These are phyloP conservation scores for Tenebrio molitor DNA, from an alignment of 1,140 invertebrate species.

Conservation along the genomic window DNA sequence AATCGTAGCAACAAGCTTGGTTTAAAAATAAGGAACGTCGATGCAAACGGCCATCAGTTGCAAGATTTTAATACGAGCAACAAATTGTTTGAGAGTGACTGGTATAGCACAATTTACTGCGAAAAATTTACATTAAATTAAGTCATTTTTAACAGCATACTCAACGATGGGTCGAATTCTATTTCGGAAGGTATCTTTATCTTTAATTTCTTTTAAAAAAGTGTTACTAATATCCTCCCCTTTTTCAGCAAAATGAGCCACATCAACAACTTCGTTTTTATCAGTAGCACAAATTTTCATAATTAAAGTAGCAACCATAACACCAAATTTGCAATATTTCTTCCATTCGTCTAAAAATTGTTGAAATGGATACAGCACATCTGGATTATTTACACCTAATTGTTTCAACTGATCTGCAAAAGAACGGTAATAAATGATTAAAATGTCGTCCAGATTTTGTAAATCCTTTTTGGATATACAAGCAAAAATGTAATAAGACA, in stretches of 20 bases:
- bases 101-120: too few relatives aligned
- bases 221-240: neutral
- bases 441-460: conserved; percentile 65
- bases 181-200: neutral
- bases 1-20: too few relatives aligned
- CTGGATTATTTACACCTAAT: conserved; percentile 64
- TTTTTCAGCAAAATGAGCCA: neutral
- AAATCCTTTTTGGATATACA: conserved; percentile 68
- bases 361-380: conserved; percentile 66
- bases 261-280: conserved; percentile 6
- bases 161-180: neutral
- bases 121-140: conserved; percentile 1
- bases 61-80: too few relatives aligned
- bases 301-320: neutral
- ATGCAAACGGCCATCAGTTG: too few relatives aligned
- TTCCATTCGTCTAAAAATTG: conserved; percentile 52
- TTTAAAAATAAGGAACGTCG: too few relatives aligned
- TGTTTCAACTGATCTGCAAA: conserved; percentile 64
- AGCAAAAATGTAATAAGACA: conserved; percentile 72
- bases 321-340: conserved; percentile 41
- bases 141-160: conserved; percentile 14
- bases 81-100: too few relatives aligned
- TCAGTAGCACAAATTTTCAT: neutral
- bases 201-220: neutral
- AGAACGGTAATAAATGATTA: conserved; percentile 70